These are phyloP conservation scores for Indicator maculatus DNA, from an alignment of 2,113 vertebrate species.

Conservation along the genomic window DNA sequence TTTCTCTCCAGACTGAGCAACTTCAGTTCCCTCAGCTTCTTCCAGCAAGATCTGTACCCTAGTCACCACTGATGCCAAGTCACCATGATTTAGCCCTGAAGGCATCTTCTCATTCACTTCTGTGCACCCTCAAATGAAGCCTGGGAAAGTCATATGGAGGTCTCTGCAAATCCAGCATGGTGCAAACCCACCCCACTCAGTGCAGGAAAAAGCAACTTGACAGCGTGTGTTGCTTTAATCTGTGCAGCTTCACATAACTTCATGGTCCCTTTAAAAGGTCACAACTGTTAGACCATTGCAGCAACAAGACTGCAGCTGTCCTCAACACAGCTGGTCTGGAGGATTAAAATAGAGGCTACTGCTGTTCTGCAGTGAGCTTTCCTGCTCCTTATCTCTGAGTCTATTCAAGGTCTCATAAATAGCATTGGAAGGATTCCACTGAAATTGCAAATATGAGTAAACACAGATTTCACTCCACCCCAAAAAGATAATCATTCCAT, in stretches of 20 bases:
- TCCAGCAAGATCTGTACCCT: no score
- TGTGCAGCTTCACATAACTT: neutral
- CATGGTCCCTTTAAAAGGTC: neutral
- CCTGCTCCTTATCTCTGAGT: neutral
- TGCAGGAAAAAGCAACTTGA: neutral
- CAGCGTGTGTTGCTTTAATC: rapidly evolving
- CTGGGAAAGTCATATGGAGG: neutral
- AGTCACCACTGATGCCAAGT: neutral
- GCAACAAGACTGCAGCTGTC: neutral
- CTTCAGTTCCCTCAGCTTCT: no score
- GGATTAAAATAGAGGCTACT: neutral
- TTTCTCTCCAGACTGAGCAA: no score
- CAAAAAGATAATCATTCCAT: neutral
- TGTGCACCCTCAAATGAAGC: neutral
- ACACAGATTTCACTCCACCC: conserved; percentile 16
- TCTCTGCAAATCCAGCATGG: neutral
- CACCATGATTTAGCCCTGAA: neutral
- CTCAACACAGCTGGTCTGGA: neutral
- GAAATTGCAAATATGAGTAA: conserved; percentile 35
- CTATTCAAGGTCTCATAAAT: conserved; percentile 17
- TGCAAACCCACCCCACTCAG: neutral
- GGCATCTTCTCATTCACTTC: neutral
- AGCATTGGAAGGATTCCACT: conserved; percentile 21
- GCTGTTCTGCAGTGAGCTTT: neutral
- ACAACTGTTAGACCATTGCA: neutral